These are phyloP conservation scores for Orchesella flavescens DNA, from an alignment of 2,888 invertebrate genomes.

Conservation along the genomic window DNA sequence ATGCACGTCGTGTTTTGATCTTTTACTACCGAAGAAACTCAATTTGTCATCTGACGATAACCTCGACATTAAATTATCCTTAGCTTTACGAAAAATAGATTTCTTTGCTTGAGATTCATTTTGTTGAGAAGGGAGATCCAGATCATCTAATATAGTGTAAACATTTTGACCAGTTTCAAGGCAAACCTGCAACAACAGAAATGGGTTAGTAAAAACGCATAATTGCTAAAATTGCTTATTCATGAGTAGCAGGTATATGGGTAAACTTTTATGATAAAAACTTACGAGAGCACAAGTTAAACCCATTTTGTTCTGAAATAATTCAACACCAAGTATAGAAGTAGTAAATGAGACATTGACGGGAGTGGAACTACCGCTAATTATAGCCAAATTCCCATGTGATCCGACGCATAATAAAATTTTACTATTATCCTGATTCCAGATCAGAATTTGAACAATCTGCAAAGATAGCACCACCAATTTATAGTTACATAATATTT, in stretches of 20 bases:
- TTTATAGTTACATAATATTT: neutral
- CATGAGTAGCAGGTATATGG: too few relatives aligned
- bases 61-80: constrained; percentile 71
- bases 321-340: constrained; percentile 64
- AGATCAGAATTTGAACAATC: constrained; percentile 68
- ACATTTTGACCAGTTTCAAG: constrained; percentile 70
- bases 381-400: constrained; percentile 68
- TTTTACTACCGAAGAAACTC: constrained; percentile 66
- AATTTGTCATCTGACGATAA: constrained; percentile 66
- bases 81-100: constrained; percentile 71
- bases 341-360: constrained; percentile 69
- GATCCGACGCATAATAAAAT: constrained; percentile 68
- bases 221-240: too few relatives aligned
- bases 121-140: constrained; percentile 66
- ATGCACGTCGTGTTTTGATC: constrained; percentile 55
- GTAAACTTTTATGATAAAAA: too few relatives aligned
- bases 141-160: constrained; percentile 69
- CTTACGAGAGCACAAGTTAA: constrained; percentile 69
- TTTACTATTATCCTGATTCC: constrained; percentile 68
- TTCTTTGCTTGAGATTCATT: constrained; percentile 70
- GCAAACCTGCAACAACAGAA: constrained; percentile 60
- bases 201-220: neutral
- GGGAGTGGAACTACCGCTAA: constrained; percentile 66
- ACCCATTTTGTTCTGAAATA: constrained; percentile 69
- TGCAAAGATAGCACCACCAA: constrained; percentile 30